Evolutionary conservation across 2,113 vertebrate species (phyloP).

Genomic region (Callipepla squamata): DNA sequence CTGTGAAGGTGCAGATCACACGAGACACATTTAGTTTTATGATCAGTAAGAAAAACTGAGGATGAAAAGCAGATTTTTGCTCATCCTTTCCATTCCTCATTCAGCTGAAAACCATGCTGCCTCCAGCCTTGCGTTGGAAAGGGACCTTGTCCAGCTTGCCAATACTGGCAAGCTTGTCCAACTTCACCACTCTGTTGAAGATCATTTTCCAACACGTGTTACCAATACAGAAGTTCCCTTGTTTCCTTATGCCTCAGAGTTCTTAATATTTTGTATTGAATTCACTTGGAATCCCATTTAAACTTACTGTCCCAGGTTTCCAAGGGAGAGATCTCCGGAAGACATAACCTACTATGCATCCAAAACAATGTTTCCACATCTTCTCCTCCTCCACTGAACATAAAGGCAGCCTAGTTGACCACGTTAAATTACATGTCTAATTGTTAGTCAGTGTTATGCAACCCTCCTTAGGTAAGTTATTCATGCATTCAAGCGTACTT

Average conservation of each 20-base stretch:
- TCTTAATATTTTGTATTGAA: neutral
- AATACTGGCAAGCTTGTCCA: neutral
- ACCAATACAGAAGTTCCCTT: neutral
- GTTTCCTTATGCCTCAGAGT: neutral
- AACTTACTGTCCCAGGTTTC: neutral
- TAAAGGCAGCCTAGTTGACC: neutral
- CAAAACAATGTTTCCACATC: neutral
- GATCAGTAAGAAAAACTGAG: neutral
- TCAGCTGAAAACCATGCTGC: neutral
- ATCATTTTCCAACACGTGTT: neutral
- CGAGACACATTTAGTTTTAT: neutral
- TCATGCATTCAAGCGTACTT: constrained; percentile 3
- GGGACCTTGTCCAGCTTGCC: neutral
- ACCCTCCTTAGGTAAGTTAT: constrained; percentile 19
- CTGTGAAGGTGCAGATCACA: neutral
- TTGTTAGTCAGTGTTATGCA: neutral
- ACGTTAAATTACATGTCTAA: neutral
- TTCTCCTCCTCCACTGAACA: neutral
- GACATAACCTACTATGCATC: neutral
- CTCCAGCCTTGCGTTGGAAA: neutral
- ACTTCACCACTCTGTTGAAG: no score
- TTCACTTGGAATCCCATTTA: neutral
- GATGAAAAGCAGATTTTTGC: neutral
- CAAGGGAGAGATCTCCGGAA: neutral
- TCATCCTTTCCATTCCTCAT: neutral